These are phyloP conservation scores for Pontoporia blainvillei DNA, from an alignment of 2,113 vertebrate species.

Conservation along the genomic window DNA sequence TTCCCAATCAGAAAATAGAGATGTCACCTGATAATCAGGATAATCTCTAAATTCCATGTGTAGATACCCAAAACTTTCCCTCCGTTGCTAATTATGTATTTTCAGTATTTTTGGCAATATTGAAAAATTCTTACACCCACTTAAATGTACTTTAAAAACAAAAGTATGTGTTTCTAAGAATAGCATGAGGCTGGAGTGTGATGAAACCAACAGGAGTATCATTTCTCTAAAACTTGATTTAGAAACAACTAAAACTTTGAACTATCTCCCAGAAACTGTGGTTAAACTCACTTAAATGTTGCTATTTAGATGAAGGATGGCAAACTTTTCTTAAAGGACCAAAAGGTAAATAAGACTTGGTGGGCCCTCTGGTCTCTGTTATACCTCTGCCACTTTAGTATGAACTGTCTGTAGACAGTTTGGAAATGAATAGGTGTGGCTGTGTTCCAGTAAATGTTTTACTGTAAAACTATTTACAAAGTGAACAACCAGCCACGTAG, in stretches of 20 bases:
- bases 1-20: not conserved
- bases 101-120: not conserved
- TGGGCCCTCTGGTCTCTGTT: not conserved
- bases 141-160: not conserved
- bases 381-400: not conserved
- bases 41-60: not conserved
- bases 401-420: not conserved
- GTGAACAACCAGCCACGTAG: not conserved
- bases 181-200: not conserved
- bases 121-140: not conserved
- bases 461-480: not conserved
- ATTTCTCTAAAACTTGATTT: constrained; percentile 12
- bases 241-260: not conserved
- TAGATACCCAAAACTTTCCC: not conserved
- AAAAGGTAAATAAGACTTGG: not conserved
- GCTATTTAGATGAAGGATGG: not conserved
- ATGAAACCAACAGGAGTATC: not conserved
- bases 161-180: not conserved
- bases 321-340: not conserved
- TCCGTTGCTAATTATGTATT: not conserved
- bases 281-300: not conserved
- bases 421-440: not conserved
- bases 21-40: not conserved
- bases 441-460: not conserved
- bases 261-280: not conserved